Evolutionary conservation across 2,888 invertebrate species (phyloP).

Genomic region (Napeogenes inachia): DNA sequence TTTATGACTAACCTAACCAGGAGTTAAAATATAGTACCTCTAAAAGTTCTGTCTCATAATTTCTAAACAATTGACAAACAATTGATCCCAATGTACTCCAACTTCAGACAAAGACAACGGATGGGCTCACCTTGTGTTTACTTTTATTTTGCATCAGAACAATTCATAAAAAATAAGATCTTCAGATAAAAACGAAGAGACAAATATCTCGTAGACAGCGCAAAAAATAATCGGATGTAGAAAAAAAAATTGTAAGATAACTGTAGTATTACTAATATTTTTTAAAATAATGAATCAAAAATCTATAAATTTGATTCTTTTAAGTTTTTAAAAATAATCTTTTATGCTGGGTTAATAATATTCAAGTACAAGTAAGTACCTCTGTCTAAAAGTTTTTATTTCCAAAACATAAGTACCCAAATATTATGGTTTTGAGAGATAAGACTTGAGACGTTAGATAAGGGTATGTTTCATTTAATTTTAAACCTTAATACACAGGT

Average conservation of each 20-base stretch:
- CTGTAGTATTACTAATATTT: no score
- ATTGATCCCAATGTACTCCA: slow-evolving; percentile 15
- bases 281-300: no score
- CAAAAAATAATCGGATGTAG: slow-evolving; percentile 11
- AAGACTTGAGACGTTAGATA: slow-evolving; percentile 50
- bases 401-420: slow-evolving; percentile 46
- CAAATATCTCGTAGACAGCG: slow-evolving; percentile 17
- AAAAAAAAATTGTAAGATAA: no score
- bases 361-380: not conserved
- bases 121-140: slow-evolving; percentile 59
- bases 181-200: slow-evolving; percentile 45
- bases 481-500: not conserved
- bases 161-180: slow-evolving; percentile 52
- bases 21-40: slow-evolving; percentile 10
- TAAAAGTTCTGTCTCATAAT: slow-evolving; percentile 8
- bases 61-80: slow-evolving; percentile 16
- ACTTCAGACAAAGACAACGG: slow-evolving; percentile 53
- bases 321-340: no score
- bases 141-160: slow-evolving; percentile 58
- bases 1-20: not conserved
- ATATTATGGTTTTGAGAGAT: slow-evolving; percentile 56
- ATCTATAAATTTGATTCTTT: no score
- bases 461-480: slow-evolving; percentile 32
- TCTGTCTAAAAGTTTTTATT: slow-evolving; percentile 19
- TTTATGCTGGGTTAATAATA: not conserved